A percentile compares a stretch with the other conserved stretches of the same genome.
Evolutionary conservation across 2,888 invertebrate species (phyloP).

Genomic region (Rhimphoctona megacephalus): DNA sequence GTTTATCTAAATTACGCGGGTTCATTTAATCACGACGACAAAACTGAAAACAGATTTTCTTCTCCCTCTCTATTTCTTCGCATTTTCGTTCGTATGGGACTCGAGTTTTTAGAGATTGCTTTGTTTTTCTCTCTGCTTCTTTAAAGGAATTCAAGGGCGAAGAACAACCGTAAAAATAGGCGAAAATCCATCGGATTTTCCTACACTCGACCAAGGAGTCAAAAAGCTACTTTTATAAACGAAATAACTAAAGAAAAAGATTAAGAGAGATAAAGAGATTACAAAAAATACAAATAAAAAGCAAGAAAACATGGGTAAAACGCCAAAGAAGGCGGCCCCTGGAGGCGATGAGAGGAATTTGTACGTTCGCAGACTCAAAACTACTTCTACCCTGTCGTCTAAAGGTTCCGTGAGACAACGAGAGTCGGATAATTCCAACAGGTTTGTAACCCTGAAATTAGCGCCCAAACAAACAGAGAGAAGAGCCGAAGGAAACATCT

Average conservation of each 20-base stretch:
- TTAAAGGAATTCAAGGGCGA: constrained; percentile 20
- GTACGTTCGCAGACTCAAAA: constrained; percentile 79
- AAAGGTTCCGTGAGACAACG: constrained; percentile 77
- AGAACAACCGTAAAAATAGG: constrained; percentile 1
- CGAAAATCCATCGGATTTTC: neutral
- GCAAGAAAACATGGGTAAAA: constrained; percentile 78
- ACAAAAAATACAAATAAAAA: neutral
- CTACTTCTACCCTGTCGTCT: constrained; percentile 75
- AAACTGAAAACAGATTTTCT: neutral
- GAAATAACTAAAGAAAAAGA: constrained; percentile 10
- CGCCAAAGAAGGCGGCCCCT: constrained; percentile 81
- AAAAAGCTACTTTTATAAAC: constrained; percentile 18
- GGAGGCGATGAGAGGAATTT: constrained; percentile 83
- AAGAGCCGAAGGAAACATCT: constrained; percentile 42
- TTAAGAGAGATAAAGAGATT: constrained; percentile 28
- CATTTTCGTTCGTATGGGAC: neutral
- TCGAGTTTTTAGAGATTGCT: constrained; percentile 18
- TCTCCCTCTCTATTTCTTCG: neutral
- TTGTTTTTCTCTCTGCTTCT: constrained; percentile 13
- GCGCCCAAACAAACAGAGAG: constrained; percentile 43
- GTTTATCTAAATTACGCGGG: neutral
- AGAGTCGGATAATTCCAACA: constrained; percentile 77
- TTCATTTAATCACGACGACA: constrained; percentile 3
- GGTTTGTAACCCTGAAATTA: constrained; percentile 77
- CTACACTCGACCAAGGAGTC: neutral